A percentile compares a stretch with the other conserved stretches of the same genome.
phyloP scores from a whole-genome alignment of 2,797 vertebrate genomes.

The Schizopygopsis pylzovi region DNA sequence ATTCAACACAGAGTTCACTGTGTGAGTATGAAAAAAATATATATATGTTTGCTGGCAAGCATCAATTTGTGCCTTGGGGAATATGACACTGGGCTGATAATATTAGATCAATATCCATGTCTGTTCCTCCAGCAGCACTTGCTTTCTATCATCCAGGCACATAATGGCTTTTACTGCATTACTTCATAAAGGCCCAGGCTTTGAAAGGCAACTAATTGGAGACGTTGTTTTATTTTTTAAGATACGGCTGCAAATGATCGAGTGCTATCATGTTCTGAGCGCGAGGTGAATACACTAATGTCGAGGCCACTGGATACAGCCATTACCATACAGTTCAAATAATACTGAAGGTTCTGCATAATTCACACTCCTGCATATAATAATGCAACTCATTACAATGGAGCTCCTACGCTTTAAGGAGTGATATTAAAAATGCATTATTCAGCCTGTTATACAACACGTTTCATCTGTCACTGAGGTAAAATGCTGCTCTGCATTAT shows the following conservation, averaged over 20 bases:
- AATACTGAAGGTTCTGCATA: conserved; percentile 59
- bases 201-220: conserved; percentile 62
- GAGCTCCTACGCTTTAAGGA: conserved; percentile 61
- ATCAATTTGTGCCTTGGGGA: conserved; percentile 54
- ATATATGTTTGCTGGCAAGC: conserved; percentile 57
- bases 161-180: conserved; percentile 61
- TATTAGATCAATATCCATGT: conserved; percentile 63
- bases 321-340: conserved; percentile 57
- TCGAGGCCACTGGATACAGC: conserved; percentile 51
- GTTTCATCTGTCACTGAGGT: conserved; percentile 57
- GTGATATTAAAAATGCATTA: conserved; percentile 69
- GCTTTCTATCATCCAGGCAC: conserved; percentile 58
- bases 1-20: conserved; percentile 21
- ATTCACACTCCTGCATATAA: conserved; percentile 64
- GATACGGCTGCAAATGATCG: conserved; percentile 53
- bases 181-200: conserved; percentile 54
- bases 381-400: conserved; percentile 67
- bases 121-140: conserved; percentile 55
- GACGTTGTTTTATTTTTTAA: conserved; percentile 60
- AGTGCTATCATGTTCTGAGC: conserved; percentile 14
- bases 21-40: not conserved
- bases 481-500: conserved; percentile 61
- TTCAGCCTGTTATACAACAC: conserved; percentile 66
- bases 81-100: conserved; percentile 61
- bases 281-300: conserved; percentile 48